Percentiles rank a stretch among this genome's conserved stretches.
phyloP scores from a whole-genome alignment of 2,113 vertebrate species.

The Plecturocebus donacophilus region DNA sequence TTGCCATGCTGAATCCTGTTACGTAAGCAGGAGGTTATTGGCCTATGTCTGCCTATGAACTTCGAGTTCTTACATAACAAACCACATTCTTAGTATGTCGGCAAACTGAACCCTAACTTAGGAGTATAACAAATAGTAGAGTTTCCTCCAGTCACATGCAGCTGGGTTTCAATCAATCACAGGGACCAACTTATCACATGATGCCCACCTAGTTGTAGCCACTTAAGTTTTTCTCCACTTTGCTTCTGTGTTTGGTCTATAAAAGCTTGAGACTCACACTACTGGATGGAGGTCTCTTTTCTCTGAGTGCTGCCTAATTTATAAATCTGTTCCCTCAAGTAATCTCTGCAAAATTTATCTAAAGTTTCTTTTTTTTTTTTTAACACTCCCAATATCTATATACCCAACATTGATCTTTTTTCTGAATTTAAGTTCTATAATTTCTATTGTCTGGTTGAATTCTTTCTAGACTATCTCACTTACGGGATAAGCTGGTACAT shows the following conservation, averaged over 20 bases:
- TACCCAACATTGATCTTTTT: background rate
- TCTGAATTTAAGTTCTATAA: background rate
- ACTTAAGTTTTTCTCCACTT: background rate
- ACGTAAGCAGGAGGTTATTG: background rate
- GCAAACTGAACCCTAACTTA: background rate
- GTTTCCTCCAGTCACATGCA: background rate
- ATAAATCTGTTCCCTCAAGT: background rate
- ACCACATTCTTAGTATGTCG: background rate
- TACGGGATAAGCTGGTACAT: background rate
- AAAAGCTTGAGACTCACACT: background rate
- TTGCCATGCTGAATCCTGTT: background rate
- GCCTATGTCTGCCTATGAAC: background rate
- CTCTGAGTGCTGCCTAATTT: background rate
- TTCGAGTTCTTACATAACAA: background rate
- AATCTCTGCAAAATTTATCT: background rate
- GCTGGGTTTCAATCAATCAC: background rate
- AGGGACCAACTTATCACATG: background rate
- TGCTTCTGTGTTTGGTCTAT: background rate
- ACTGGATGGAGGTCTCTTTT: background rate
- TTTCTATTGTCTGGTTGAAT: background rate
- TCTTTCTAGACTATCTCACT: background rate
- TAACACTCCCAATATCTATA: background rate
- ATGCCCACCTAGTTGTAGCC: background rate
- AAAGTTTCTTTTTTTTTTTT: background rate
- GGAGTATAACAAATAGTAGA: background rate